These are phyloP conservation scores for Podarcis raffonei DNA, from an alignment of 2,113 vertebrate genomes.

Conservation along the genomic window DNA sequence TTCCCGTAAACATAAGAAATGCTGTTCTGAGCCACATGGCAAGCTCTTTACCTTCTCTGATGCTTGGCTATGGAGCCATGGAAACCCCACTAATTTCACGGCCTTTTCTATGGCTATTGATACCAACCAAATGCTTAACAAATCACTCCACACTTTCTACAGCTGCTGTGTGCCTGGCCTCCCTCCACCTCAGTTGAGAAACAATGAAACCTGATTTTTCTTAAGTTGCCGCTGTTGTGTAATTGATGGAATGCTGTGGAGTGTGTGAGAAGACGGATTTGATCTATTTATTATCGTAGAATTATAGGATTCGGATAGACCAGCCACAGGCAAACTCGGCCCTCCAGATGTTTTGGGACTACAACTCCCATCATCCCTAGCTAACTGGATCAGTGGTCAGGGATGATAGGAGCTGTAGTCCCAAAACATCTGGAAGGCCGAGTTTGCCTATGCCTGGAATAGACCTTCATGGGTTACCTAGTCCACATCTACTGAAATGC, in stretches of 20 bases:
- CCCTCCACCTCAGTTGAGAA: conserved; percentile 61
- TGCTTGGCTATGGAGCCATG: conserved; percentile 43
- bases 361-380: too few relatives aligned
- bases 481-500: too few relatives aligned
- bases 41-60: conserved; percentile 50
- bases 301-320: too few relatives aligned
- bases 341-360: too few relatives aligned
- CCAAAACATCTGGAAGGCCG: too few relatives aligned
- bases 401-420: too few relatives aligned
- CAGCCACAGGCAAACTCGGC: too few relatives aligned
- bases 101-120: conserved; percentile 51
- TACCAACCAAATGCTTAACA: conserved; percentile 50
- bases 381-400: too few relatives aligned
- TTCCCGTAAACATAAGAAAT: conserved; percentile 33
- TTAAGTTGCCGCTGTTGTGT: neutral
- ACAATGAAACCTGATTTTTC: too few relatives aligned
- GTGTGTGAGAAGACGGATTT: neutral
- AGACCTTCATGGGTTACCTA: too few relatives aligned
- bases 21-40: conserved; percentile 46
- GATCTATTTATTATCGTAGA: neutral
- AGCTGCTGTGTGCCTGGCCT: conserved; percentile 77
- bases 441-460: too few relatives aligned
- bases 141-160: conserved; percentile 51
- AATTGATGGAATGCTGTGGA: neutral
- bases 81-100: conserved; percentile 60